A percentile compares a stretch with the other conserved stretches of the same genome.
Conservation (phyloP, 2,797 vertebrate genomes). For the Nyctalus aviator region DNA sequence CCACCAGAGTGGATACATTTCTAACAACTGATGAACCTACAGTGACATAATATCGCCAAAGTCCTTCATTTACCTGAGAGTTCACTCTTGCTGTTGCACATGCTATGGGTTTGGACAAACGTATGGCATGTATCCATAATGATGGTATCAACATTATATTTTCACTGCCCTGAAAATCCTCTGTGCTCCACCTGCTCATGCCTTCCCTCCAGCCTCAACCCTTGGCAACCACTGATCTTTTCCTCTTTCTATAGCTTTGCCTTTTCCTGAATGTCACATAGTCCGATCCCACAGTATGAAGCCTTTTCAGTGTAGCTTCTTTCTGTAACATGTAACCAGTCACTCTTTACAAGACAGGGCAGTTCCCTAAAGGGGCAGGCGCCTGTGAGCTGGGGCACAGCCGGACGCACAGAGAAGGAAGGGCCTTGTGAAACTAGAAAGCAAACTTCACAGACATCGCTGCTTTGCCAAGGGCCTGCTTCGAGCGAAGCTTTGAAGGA, state of each 20-base stretch:
- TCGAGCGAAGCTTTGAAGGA: slow-evolving; percentile 36
- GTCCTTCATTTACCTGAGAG: background rate
- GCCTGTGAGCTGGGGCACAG: background rate
- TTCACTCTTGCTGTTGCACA: background rate
- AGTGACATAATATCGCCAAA: background rate
- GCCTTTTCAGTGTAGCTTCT: background rate
- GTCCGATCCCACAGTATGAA: background rate
- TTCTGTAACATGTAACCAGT: background rate
- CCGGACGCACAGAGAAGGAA: background rate
- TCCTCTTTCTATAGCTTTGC: background rate
- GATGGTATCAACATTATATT: background rate
- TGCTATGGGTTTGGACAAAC: background rate
- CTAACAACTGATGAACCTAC: background rate
- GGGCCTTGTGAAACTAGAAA: background rate
- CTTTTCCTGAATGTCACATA: background rate
- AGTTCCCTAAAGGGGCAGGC: background rate
- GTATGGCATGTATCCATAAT: background rate
- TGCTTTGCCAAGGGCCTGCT: background rate
- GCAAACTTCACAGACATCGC: background rate
- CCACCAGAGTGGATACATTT: rapidly evolving
- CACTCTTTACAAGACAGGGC: background rate
- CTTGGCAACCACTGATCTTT: background rate
- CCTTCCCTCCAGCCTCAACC: background rate
- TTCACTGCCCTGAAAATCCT: background rate
- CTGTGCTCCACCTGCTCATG: background rate